Conservation (phyloP, 1,140 invertebrate species). For the Linepithema humile region DNA sequence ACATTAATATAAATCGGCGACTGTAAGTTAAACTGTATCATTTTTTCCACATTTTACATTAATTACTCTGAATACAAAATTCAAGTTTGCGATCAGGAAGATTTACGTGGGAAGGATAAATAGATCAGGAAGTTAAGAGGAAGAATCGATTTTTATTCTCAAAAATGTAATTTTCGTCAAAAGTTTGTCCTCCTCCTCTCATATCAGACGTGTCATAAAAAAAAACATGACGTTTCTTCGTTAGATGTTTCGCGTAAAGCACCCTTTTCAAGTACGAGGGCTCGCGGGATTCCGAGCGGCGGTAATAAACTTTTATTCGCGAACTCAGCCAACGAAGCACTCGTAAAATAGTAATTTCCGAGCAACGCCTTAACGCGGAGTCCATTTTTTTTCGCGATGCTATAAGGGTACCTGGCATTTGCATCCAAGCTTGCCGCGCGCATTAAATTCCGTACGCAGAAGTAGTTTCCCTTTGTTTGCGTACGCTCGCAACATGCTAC, state of each 20-base stretch:
- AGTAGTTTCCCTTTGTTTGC: conserved; percentile 28
- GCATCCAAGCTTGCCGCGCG: conserved; percentile 3
- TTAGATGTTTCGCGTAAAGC: not conserved
- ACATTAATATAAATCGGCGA: not conserved
- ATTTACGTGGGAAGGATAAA: not conserved
- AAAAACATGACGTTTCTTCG: conserved; percentile 7
- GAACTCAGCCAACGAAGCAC: conserved; percentile 3
- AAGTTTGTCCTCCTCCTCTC: no score
- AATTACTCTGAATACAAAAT: not conserved
- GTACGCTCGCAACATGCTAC: not conserved
- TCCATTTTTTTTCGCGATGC: conserved; percentile 15
- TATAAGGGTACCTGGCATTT: conserved; percentile 6
- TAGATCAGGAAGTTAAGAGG: not conserved
- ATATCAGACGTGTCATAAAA: conserved; percentile 4
- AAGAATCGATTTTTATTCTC: conserved; percentile 1
- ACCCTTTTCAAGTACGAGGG: not conserved
- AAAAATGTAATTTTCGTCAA: not conserved
- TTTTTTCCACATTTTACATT: not conserved
- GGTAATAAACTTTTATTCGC: conserved; percentile 53
- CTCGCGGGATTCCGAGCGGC: not conserved
- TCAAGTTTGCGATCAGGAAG: not conserved
- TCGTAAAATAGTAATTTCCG: conserved; percentile 52
- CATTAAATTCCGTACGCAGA: conserved; percentile 15
- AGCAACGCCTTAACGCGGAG: not conserved
- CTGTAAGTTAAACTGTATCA: no score